Conservation (phyloP, 2,888 invertebrate species). For the Thysanoteuthis rhombus region DNA sequence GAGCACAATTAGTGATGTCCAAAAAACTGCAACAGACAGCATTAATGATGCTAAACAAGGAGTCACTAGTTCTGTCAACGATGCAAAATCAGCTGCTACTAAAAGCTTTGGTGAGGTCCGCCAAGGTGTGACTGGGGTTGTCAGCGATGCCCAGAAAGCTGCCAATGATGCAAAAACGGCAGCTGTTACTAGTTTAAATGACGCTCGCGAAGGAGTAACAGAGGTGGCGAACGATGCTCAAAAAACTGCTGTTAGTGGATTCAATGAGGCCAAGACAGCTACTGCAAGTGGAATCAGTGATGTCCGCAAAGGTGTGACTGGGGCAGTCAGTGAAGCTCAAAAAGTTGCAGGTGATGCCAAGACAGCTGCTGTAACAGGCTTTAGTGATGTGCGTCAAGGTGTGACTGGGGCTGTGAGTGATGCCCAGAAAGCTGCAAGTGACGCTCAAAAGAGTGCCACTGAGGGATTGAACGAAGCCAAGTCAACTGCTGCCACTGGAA, state of each 20-base stretch:
- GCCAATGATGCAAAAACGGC: background rate
- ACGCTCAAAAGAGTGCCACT: background rate
- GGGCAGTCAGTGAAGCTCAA: background rate
- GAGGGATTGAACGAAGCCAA: background rate
- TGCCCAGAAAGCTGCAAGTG: background rate
- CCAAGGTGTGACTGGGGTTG: background rate
- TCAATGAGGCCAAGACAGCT: background rate
- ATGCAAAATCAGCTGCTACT: background rate
- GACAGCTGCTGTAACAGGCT: background rate
- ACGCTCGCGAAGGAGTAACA: background rate
- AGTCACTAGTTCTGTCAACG: background rate
- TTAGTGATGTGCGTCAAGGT: background rate
- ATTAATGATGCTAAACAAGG: background rate
- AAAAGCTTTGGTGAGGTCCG: background rate
- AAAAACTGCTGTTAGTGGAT: background rate
- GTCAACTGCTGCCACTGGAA: background rate
- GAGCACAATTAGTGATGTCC: background rate
- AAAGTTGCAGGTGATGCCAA: background rate
- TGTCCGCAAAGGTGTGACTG: background rate
- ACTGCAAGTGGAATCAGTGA: background rate
- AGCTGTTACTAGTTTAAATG: background rate
- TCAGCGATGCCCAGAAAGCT: background rate
- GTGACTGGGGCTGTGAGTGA: background rate
- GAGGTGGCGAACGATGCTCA: background rate
- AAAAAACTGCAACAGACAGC: background rate